Conservation (phyloP, 1,140 invertebrate species). For the Hylaeus volcanicus region DNA sequence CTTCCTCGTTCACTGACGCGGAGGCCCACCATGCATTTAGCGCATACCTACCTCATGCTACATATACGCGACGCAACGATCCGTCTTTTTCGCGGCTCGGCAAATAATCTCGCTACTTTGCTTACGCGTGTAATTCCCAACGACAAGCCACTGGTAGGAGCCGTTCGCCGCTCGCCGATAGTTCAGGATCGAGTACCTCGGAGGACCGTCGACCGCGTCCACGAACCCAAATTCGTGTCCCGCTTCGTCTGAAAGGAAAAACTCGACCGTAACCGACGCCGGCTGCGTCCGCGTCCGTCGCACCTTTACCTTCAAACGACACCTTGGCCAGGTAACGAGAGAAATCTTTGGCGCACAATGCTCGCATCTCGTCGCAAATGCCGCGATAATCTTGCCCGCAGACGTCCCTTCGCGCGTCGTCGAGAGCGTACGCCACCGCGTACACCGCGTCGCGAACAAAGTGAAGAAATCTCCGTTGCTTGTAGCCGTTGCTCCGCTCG, state of each 20-base stretch:
- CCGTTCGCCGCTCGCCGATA: constrained; percentile 75
- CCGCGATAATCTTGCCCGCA: constrained; percentile 74
- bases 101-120: not conserved
- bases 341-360: constrained; percentile 76
- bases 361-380: constrained; percentile 78
- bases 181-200: constrained; percentile 82
- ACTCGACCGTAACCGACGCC: not conserved
- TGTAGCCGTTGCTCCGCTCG: constrained; percentile 67
- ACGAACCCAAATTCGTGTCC: constrained; percentile 79
- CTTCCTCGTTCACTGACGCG: constrained; percentile 72
- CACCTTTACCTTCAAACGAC: constrained; percentile 79
- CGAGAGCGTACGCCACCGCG: constrained; percentile 81
- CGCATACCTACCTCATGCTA: too few species aligned
- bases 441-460: constrained; percentile 83
- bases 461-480: constrained; percentile 80
- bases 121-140: constrained; percentile 82
- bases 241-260: constrained; percentile 76
- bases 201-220: constrained; percentile 79
- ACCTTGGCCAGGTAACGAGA: constrained; percentile 79
- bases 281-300: not conserved
- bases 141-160: constrained; percentile 78
- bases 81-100: too few species aligned
- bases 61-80: too few species aligned
- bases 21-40: too few species aligned
- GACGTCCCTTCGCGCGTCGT: constrained; percentile 76